phyloP scores from a whole-genome alignment of 1,140 invertebrate genomes.

The Bilobella aurantiaca region DNA sequence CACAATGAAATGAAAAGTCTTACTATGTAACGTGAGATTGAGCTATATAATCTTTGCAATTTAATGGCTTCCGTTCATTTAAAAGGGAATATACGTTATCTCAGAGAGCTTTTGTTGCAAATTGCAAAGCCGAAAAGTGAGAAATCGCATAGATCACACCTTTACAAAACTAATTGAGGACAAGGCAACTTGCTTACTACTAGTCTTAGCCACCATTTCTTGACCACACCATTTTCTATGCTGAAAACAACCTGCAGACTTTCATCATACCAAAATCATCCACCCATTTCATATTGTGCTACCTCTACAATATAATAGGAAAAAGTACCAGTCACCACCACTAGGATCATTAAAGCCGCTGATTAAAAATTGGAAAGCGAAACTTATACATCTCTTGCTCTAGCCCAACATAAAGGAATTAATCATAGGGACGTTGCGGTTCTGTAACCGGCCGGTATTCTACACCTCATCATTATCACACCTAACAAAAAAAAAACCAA shows the following conservation, averaged over 20 bases:
- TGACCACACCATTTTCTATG: background rate
- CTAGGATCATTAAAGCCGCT: background rate
- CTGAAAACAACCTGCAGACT: background rate
- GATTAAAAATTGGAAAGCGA: constrained; percentile 5
- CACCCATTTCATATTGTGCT: background rate
- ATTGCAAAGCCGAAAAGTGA: background rate
- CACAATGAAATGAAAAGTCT: no score
- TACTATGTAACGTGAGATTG: no score
- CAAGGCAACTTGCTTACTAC: background rate
- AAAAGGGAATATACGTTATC: background rate
- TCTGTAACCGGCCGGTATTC: constrained; percentile 3
- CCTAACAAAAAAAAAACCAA: background rate
- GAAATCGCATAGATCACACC: background rate
- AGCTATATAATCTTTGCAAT: no score
- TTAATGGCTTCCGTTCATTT: background rate
- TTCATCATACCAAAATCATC: background rate
- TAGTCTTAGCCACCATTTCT: background rate
- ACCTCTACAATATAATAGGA: background rate
- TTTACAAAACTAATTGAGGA: background rate
- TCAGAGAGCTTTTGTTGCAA: background rate
- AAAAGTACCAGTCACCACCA: background rate
- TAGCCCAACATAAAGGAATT: background rate
- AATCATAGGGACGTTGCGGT: background rate
- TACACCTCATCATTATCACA: background rate
- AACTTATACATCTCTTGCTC: background rate